phyloP scores from a whole-genome alignment of 2,888 invertebrate genomes.

The Lissocephala sabroskyi region DNA sequence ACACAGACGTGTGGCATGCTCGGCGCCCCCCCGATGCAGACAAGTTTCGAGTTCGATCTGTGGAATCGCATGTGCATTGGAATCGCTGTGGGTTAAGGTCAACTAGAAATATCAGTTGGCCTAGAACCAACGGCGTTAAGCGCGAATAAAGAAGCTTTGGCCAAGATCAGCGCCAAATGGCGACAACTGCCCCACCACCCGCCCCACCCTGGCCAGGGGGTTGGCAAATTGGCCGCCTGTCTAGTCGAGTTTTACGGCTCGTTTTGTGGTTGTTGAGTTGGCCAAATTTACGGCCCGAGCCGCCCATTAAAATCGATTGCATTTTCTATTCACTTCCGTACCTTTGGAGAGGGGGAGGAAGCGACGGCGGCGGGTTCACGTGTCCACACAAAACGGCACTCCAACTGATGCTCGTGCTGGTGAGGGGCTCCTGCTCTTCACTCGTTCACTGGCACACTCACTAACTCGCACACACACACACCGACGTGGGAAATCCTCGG shows the following conservation, averaged over 20 bases:
- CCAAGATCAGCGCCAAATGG: slow-evolving; percentile 41
- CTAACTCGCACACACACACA: slow-evolving; percentile 15
- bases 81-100: slow-evolving; percentile 68
- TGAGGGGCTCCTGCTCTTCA: slow-evolving; percentile 12
- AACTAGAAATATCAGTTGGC: slow-evolving; percentile 58
- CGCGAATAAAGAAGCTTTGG: slow-evolving; percentile 46
- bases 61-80: slow-evolving; percentile 35
- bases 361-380: no score
- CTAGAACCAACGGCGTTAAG: slow-evolving; percentile 24
- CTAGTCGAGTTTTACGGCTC: no score
- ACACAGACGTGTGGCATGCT: slow-evolving; percentile 24
- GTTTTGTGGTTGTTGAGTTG: neutral
- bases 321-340: slow-evolving; percentile 47
- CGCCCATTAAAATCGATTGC: neutral
- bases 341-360: slow-evolving; percentile 32
- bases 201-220: no score
- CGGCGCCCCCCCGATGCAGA: slow-evolving; percentile 16
- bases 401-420: slow-evolving; percentile 4
- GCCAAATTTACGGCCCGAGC: neutral
- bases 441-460: slow-evolving; percentile 13
- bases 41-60: slow-evolving; percentile 51
- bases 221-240: no score
- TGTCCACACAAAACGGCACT: no score
- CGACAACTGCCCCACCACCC: slow-evolving; percentile 24
- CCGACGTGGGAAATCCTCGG: slow-evolving; percentile 16